A percentile compares a stretch with the other conserved stretches of the same genome.
Evolutionary conservation across 2,888 invertebrate species (phyloP).

Genomic region (Lithophane socia): DNA sequence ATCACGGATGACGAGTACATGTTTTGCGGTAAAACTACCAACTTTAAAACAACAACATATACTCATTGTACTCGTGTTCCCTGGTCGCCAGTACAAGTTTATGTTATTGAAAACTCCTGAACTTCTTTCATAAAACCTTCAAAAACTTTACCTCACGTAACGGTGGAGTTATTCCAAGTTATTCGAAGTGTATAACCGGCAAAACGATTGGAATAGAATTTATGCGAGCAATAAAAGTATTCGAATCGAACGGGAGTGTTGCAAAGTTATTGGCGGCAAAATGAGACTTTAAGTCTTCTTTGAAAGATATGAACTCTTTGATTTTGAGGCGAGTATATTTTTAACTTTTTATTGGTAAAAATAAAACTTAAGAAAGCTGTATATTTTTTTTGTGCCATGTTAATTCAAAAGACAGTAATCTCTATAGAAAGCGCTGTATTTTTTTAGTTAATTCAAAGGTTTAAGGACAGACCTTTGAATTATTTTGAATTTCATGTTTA

Average conservation of each 20-base stretch:
- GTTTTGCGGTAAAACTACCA: neutral
- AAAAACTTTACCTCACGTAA: constrained; percentile 32
- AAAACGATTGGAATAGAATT: constrained; percentile 56
- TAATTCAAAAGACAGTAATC: neutral
- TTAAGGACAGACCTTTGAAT: neutral
- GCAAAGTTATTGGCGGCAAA: constrained; percentile 27
- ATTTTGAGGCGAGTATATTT: neutral
- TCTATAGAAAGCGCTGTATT: no score
- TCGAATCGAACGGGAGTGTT: constrained; percentile 24
- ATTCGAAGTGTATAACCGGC: constrained; percentile 43
- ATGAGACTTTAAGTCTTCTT: constrained; percentile 15
- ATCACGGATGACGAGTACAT: neutral
- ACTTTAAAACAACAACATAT: constrained; percentile 2
- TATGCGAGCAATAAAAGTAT: constrained; percentile 59
- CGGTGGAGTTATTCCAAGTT: constrained; percentile 37
- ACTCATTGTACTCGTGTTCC: neutral
- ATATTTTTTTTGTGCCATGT: neutral
- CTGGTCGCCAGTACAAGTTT: constrained; percentile 6
- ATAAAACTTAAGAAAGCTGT: no score
- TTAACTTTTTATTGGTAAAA: neutral
- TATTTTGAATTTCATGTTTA: neutral
- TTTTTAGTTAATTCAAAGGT: neutral
- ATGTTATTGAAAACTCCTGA: constrained; percentile 45
- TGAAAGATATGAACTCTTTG: constrained; percentile 1
- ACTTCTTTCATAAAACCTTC: constrained; percentile 44